Evolutionary conservation across 92 coral and sea anemone species (phyloP).

Genomic region (Montipora capitata): DNA sequence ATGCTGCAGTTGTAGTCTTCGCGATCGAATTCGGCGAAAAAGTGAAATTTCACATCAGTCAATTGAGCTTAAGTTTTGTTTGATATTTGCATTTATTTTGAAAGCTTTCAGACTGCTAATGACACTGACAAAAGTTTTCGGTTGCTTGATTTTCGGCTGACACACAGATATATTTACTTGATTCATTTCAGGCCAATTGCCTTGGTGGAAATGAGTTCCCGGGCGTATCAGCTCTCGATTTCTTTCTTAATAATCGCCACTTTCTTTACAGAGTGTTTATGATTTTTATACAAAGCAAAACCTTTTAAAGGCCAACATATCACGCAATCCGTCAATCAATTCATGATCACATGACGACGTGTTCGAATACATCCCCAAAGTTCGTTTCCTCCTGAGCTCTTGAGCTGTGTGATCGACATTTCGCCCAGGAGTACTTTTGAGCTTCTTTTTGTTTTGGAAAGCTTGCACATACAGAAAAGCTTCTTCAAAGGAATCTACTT

Average conservation of each 20-base stretch:
- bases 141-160: neutral
- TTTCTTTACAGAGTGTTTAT: neutral
- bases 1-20: neutral
- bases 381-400: neutral
- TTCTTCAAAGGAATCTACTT: constrained; percentile 24
- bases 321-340: constrained; percentile 42
- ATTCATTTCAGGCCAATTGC: neutral
- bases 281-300: neutral
- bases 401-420: neutral
- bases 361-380: constrained; percentile 5
- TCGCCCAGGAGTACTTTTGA: neutral
- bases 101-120: neutral
- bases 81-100: neutral
- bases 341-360: constrained; percentile 42
- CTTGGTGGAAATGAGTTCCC: neutral
- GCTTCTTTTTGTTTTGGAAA: neutral
- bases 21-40: neutral
- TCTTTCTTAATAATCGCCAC: neutral
- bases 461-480: neutral
- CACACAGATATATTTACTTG: neutral
- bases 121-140: neutral
- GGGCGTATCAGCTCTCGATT: neutral
- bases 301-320: constrained; percentile 9
- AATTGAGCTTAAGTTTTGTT: neutral
- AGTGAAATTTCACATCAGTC: neutral